These are phyloP conservation scores for Petrolisthes cinctipes DNA, from an alignment of 2,888 invertebrate genomes.

Conservation along the genomic window DNA sequence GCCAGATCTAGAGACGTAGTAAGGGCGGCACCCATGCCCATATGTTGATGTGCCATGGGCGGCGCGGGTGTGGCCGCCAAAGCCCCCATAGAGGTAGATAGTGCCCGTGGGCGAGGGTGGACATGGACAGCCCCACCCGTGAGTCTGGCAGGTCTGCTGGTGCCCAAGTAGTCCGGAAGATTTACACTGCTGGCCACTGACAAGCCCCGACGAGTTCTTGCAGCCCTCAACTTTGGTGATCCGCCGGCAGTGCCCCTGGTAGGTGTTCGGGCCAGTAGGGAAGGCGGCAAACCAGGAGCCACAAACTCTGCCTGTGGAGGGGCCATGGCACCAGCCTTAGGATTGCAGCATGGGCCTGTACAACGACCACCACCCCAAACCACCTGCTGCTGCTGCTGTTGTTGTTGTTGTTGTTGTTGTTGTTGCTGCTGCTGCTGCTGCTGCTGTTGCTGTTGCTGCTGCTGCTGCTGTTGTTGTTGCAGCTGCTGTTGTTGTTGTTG, in stretches of 20 bases:
- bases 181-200: constrained; percentile 61
- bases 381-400: constrained; percentile 30
- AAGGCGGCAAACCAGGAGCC: constrained; percentile 63
- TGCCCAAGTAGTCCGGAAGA: constrained; percentile 63
- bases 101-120: constrained; percentile 59
- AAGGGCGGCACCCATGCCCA: constrained; percentile 56
- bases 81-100: constrained; percentile 64
- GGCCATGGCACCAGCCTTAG: constrained; percentile 59
- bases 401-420: constrained; percentile 37
- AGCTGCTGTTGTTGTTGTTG: constrained; percentile 26
- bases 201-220: constrained; percentile 55
- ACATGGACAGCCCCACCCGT: constrained; percentile 52
- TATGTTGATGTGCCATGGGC: constrained; percentile 58
- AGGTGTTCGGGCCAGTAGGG: constrained; percentile 58
- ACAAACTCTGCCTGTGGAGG: constrained; percentile 63
- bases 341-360: constrained; percentile 60
- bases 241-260: constrained; percentile 61
- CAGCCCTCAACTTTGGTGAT: constrained; percentile 63
- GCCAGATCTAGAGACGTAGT: constrained; percentile 56
- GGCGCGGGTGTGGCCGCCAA: constrained; percentile 56
- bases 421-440: constrained; percentile 15
- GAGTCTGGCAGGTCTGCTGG: constrained; percentile 44
- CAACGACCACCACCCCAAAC: constrained; percentile 50
- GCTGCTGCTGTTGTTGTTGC: constrained; percentile 11
- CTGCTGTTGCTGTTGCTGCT: constrained; percentile 33